Base-by-base conservation (phyloP, 1,140 invertebrate species). In the Zophobas morio region DNA sequence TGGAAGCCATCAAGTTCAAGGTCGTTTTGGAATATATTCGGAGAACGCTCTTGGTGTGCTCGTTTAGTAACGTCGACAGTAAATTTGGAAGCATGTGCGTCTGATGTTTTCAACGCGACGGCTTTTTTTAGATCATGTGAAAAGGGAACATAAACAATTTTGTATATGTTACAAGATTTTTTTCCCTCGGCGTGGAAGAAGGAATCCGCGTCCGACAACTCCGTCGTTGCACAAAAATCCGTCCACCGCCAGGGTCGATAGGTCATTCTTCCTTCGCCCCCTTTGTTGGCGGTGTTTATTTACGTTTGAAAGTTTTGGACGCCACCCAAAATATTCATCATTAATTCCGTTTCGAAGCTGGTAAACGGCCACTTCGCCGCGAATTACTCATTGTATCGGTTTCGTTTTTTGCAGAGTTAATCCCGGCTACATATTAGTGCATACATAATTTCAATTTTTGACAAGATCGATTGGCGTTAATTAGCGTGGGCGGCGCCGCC, bases 51-150 rank as follows among this genome's bases (percentile, higher is more conserved):
- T 53, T 66, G 60, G 60, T 66, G 60, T 66, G 60, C 56, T 73
- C 60, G 60, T 72, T 72, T 36, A 37, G 60, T n/a, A 66, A 42
- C 60, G 60, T 66, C 60, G 71, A 73, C 71, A 37, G 71, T 73
- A 73, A 73, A 73, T 73, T 73, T 73, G 71, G 71, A 56, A 73
- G 54, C 71, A 73, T 73, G 40, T 73, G 49, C 47, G 37, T 54
- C 71, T 51, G 70, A 72, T 73, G 71, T 73, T 56, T 66, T 66
- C 39, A 66, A 66, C 60, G 60, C 54, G 49, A 56, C 54, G 39
- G 3, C 54, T 73, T 56, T 73, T 73, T 54, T 53, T 73, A 56
- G 39, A 73, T 73, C 54, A 53, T 54, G 54, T 72, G 70, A 66
- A 66, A 73, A 73, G 54, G 51, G 37, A 72, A 72, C 51, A 49